A percentile compares a stretch with the other conserved stretches of the same genome.
phyloP scores from a whole-genome alignment of 2,113 vertebrate species.

The Pimephales promelas region DNA sequence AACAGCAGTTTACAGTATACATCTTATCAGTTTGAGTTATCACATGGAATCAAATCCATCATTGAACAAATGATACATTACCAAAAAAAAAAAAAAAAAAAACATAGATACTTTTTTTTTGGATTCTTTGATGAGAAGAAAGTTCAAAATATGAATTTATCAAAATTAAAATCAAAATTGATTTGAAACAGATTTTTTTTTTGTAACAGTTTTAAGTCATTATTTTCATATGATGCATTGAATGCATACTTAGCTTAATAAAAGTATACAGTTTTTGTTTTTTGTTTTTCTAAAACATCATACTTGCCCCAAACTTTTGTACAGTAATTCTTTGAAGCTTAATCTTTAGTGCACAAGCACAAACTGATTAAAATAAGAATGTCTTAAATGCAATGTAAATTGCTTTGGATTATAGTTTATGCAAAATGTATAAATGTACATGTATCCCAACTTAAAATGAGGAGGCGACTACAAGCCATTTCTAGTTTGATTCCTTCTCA shows the following conservation, averaged over 20 bases:
- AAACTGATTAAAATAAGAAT: neutral
- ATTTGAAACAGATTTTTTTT: neutral
- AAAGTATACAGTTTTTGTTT: neutral
- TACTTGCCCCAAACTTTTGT: neutral
- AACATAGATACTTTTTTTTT: too few relatives aligned
- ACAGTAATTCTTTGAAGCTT: neutral
- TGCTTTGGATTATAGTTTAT: neutral
- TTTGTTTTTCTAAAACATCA: neutral
- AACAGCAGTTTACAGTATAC: neutral
- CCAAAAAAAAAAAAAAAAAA: too few relatives aligned
- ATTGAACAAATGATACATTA: neutral
- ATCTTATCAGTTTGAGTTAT: neutral
- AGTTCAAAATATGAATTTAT: neutral
- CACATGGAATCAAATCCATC: neutral
- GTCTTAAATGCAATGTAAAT: neutral
- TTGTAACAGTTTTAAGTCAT: neutral
- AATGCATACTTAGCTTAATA: neutral
- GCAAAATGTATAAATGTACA: neutral
- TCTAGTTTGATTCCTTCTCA: neutral
- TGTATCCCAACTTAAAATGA: neutral
- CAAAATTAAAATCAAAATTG: too few relatives aligned
- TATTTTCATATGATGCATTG: neutral
- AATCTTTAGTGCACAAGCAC: neutral
- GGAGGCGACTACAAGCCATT: neutral
- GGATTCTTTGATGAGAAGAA: neutral